Percentiles rank a stretch among this genome's conserved stretches.
phyloP scores from a whole-genome alignment of 2,113 vertebrate species.

The Daubentonia madagascariensis region DNA sequence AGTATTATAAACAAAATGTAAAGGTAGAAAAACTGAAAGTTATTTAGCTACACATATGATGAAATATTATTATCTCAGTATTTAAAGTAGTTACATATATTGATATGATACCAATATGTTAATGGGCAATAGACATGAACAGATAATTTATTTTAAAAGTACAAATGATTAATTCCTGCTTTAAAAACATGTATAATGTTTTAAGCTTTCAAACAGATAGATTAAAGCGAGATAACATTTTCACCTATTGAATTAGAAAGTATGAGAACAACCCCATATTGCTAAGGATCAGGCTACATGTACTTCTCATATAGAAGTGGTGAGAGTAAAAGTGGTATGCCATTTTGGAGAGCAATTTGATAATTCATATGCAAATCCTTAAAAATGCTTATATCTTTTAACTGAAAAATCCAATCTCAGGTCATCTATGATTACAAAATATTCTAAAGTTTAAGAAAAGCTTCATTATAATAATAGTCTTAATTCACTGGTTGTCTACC shows the following conservation, averaged over 20 bases:
- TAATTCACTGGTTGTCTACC: not conserved
- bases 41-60: not conserved
- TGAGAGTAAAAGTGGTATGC: not conserved
- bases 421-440: not conserved
- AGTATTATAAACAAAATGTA: not conserved
- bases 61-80: not conserved
- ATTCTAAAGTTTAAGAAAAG: constrained; percentile 5
- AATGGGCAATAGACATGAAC: not conserved
- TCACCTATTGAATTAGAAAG: not conserved
- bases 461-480: not conserved
- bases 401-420: not conserved
- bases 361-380: not conserved
- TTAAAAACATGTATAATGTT: not conserved
- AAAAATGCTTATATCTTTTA: not conserved
- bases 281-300: not conserved
- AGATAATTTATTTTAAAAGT: constrained; percentile 26
- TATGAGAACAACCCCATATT: not conserved
- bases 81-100: not conserved
- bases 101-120: not conserved
- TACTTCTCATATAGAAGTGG: not conserved
- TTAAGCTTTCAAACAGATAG: not conserved
- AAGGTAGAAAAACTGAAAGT: not conserved
- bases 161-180: not conserved
- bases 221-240: constrained; percentile 13
- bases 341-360: not conserved